Conservation (phyloP, 2,797 vertebrate genomes). For the Gallinago stenura region DNA sequence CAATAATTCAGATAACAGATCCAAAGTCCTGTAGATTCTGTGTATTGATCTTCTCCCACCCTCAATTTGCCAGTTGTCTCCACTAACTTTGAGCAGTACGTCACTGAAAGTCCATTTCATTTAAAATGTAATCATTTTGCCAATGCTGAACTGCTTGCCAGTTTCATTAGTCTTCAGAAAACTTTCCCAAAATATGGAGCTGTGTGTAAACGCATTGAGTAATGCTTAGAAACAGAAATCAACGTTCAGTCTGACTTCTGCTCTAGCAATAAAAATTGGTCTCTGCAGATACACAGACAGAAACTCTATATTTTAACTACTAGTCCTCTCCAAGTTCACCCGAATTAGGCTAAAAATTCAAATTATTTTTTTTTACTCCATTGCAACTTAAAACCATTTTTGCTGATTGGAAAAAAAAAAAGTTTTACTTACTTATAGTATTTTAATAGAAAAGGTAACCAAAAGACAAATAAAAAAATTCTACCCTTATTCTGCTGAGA, state of each 20-base stretch:
- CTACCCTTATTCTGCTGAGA: constrained; percentile 30
- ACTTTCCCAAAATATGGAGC: constrained; percentile 38
- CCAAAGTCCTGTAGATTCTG: constrained; percentile 68
- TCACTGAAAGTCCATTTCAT: constrained; percentile 61
- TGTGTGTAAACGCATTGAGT: not conserved
- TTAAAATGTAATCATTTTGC: constrained; percentile 63
- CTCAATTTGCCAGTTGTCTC: constrained; percentile 67
- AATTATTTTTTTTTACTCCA: not conserved
- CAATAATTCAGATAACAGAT: constrained; percentile 67
- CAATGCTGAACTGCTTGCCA: not conserved
- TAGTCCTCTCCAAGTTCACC: not conserved
- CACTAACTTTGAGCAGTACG: constrained; percentile 55
- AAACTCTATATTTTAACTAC: not conserved
- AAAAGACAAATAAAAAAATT: not conserved
- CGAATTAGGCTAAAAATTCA: not conserved
- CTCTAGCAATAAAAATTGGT: not conserved
- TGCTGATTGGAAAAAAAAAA: not conserved
- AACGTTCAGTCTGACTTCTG: not conserved
- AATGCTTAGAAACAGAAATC: constrained; percentile 32
- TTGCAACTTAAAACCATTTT: not conserved
- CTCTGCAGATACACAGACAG: not conserved
- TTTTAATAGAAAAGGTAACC: not conserved
- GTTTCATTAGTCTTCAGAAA: constrained; percentile 50
- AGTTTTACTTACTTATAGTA: not conserved
- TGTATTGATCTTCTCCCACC: constrained; percentile 68